Conservation (phyloP, 2,797 vertebrate genomes). For the Triplophysa bombifrons region DNA sequence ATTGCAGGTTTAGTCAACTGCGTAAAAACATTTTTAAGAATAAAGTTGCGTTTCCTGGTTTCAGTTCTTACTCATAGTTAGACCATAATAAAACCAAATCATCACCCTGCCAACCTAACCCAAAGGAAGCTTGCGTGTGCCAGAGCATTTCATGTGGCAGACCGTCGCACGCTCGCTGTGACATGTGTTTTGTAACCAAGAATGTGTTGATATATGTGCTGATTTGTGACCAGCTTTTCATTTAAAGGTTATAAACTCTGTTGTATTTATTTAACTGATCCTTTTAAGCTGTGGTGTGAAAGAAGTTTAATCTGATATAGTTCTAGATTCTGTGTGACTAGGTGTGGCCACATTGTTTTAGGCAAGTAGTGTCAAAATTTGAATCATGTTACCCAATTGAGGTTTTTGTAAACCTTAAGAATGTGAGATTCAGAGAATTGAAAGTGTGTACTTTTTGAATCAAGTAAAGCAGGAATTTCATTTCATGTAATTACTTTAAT, state of each 20-base stretch:
- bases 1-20: background rate
- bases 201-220: too few relatives aligned
- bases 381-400: background rate
- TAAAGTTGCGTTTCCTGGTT: slow-evolving; percentile 7
- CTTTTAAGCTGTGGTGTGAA: too few relatives aligned
- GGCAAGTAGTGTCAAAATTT: too few relatives aligned
- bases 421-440: too few relatives aligned
- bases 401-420: background rate
- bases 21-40: background rate
- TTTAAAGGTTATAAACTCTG: background rate
- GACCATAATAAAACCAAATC: slow-evolving; percentile 29
- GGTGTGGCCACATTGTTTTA: too few relatives aligned
- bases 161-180: background rate
- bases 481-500: too few relatives aligned
- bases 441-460: too few relatives aligned
- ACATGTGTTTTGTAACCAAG: background rate
- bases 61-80: slow-evolving; percentile 17
- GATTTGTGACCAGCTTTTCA: too few relatives aligned
- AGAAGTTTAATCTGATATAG: too few relatives aligned
- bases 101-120: slow-evolving; percentile 40
- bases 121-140: background rate
- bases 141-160: background rate
- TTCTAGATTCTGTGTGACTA: too few relatives aligned
- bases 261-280: background rate
- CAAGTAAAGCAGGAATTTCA: too few relatives aligned